These are phyloP conservation scores for Drosophila paulistorum DNA, from an alignment of 1,140 invertebrate species.

Conservation along the genomic window DNA sequence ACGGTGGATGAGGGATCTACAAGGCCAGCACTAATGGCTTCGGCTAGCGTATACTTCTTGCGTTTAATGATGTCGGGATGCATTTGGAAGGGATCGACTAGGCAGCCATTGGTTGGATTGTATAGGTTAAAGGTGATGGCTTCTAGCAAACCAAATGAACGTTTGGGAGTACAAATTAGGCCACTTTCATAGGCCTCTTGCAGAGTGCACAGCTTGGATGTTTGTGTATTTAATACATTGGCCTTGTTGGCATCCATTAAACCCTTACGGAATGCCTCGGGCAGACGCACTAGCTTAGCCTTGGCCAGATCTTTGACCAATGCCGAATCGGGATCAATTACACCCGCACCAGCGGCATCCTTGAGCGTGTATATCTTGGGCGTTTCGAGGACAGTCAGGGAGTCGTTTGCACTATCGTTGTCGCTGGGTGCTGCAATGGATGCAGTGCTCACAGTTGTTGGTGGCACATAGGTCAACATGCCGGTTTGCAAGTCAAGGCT, in stretches of 20 bases:
- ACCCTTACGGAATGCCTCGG: slow-evolving; percentile 93
- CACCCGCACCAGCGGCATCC: slow-evolving; percentile 91
- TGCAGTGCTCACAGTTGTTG: slow-evolving; percentile 19
- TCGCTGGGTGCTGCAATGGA: slow-evolving; percentile 30
- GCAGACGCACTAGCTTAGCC: slow-evolving; percentile 91
- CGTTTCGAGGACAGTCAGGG: slow-evolving; percentile 61
- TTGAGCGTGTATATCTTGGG: slow-evolving; percentile 89
- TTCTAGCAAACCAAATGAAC: slow-evolving; percentile 91
- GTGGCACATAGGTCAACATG: slow-evolving; percentile 90
- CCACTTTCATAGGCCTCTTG: slow-evolving; percentile 89
- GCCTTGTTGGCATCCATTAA: slow-evolving; percentile 94
- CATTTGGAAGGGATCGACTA: slow-evolving; percentile 91
- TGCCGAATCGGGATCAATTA: slow-evolving; percentile 94
- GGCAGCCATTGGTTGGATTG: slow-evolving; percentile 89
- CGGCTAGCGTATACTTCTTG: slow-evolving; percentile 88
- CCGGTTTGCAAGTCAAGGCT: slow-evolving; percentile 89
- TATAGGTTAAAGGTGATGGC: slow-evolving; percentile 92
- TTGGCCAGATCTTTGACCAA: slow-evolving; percentile 94
- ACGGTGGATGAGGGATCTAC: slow-evolving; percentile 93
- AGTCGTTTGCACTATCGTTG: slow-evolving; percentile 59
- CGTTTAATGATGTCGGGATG: slow-evolving; percentile 86
- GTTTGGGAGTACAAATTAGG: slow-evolving; percentile 89
- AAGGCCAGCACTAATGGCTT: slow-evolving; percentile 90
- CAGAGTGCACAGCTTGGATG: slow-evolving; percentile 90
- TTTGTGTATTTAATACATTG: slow-evolving; percentile 91